A percentile compares a stretch with the other conserved stretches of the same genome.
These are phyloP conservation scores for Antennarius striatus DNA, from an alignment of 2,113 vertebrate species.

Conservation along the genomic window DNA sequence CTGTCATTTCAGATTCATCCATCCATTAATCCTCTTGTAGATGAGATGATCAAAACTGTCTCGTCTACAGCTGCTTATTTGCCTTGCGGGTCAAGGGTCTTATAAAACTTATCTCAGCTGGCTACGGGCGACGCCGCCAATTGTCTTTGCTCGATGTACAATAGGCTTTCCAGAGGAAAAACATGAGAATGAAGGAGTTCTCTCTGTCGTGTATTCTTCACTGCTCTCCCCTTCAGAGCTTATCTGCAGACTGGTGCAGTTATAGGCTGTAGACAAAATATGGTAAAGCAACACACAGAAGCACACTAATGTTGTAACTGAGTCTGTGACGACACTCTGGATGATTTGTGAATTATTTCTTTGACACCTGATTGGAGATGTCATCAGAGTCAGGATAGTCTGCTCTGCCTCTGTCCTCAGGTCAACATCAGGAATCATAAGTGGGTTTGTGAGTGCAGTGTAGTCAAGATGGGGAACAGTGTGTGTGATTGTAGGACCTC, in stretches of 20 bases:
- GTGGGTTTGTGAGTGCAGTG: slow-evolving; percentile 38
- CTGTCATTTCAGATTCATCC: too few species aligned
- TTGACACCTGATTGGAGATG: slow-evolving; percentile 55
- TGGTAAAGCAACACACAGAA: background rate
- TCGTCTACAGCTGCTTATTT: too few species aligned
- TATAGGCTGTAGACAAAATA: background rate
- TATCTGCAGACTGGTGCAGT: slow-evolving; percentile 5
- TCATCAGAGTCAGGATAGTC: slow-evolving; percentile 56
- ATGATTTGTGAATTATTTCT: slow-evolving; percentile 57
- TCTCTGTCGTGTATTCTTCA: background rate
- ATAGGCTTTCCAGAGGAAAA: too few species aligned
- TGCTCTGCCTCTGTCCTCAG: slow-evolving; percentile 43
- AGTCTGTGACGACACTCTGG: slow-evolving; percentile 23
- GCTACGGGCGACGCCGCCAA: too few species aligned
- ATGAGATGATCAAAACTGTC: too few species aligned
- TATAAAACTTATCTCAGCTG: too few species aligned
- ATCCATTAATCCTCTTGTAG: too few species aligned
- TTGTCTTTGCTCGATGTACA: too few species aligned
- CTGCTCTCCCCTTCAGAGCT: background rate
- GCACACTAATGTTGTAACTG: slow-evolving; percentile 11
- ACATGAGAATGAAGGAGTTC: background rate
- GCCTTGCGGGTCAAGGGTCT: too few species aligned
- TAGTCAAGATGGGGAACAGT: slow-evolving; percentile 58
- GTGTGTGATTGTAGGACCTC: slow-evolving; percentile 59
- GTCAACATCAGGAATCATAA: slow-evolving; percentile 66